Evolutionary conservation across 2,888 invertebrate genomes (phyloP), one percentile per base, ranked within the genome.

Genomic region (Pyralis farinalis): DNA sequence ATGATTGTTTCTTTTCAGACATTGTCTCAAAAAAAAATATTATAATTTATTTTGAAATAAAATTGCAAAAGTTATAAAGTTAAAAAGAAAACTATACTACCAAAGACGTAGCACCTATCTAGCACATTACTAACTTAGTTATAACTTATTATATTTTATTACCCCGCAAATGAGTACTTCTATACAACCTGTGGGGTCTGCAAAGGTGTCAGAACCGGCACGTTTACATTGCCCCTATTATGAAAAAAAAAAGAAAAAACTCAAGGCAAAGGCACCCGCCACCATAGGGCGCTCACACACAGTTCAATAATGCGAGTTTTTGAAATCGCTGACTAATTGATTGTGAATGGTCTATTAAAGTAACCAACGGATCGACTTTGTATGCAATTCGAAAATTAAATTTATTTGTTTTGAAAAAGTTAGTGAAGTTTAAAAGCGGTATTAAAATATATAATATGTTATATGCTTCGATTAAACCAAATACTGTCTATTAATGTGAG

Each of bases 261-360:
- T 65, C 69, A 66, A 67, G 62, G 75, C 78, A 74, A 78, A 83
- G 78, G 79, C 79, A 69, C 68, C 77, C 63, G 69, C 65, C 58
- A 67, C 71, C 65, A 69, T 66, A 47, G 57, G 53, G 47, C 60
- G 55, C 56, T 48, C 59, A 58, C 58, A 48, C 51, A 67, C 66
- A 69, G 64, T 62, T 59, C 58, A 72, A 72, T 75, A 73, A 81
- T 71, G 61, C 62, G 55, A 65, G 68, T 68, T 71, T 71, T 62
- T 58, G 64, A 74, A 81, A 79, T 71, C 67, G 83, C 83, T 83
- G 81, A 83, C 80, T 86, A 86, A 86, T 85, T 84, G 80, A 84
- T 76, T 76, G 61, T 78, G 73, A 75, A 82, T 75, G 59, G 55
- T 70, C 70, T 74, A 73, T 72, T 73, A 67, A 73, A 64, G 58